Evolutionary conservation across 2,113 vertebrate species (phyloP).

Genomic region (Alces alces): DNA sequence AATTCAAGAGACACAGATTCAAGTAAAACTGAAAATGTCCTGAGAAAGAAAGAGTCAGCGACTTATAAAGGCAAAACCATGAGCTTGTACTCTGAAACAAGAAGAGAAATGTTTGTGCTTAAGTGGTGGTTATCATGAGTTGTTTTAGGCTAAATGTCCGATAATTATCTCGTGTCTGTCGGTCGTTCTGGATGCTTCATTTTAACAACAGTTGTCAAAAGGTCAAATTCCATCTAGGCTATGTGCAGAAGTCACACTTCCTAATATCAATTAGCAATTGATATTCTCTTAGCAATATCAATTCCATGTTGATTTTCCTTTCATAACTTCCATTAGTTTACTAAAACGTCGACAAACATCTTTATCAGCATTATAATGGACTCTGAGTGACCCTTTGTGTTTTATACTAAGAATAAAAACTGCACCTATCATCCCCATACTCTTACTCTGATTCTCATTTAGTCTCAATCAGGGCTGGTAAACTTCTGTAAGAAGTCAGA

Average conservation of each 20-base stretch:
- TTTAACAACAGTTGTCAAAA: neutral
- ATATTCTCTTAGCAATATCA: neutral
- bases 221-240: neutral
- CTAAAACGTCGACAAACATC: neutral
- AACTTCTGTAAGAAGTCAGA: neutral
- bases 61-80: neutral
- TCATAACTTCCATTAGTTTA: neutral
- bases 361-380: neutral
- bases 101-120: neutral
- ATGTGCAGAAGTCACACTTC: neutral
- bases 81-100: neutral
- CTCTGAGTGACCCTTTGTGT: neutral
- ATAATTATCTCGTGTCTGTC: neutral
- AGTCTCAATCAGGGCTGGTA: neutral
- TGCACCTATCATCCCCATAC: neutral
- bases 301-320: neutral
- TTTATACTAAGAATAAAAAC: slow-evolving; percentile 1
- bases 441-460: neutral
- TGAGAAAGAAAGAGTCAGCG: neutral
- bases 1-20: neutral
- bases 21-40: neutral
- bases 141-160: neutral
- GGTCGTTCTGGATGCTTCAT: neutral
- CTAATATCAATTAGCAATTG: too few relatives aligned
- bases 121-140: neutral